Percentiles rank a stretch among this genome's conserved stretches.
Conservation (phyloP, 1,140 invertebrate species). For the Cepaea nemoralis region DNA sequence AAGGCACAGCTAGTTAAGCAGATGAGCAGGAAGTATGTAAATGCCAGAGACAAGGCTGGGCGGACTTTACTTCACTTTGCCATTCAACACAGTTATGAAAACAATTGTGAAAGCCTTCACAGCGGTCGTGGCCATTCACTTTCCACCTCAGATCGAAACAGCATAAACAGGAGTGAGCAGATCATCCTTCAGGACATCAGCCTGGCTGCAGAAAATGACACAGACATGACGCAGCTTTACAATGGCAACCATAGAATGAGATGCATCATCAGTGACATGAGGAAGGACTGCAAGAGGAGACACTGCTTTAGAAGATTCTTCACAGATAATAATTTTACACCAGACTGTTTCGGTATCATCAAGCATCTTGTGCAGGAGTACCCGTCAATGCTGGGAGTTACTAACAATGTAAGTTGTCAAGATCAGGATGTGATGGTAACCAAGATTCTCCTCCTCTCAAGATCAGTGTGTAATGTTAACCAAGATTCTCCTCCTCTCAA, state of each 20-base stretch:
- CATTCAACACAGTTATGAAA: slow-evolving; percentile 27
- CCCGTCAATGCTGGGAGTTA: slow-evolving; percentile 20
- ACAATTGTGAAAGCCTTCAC: neutral
- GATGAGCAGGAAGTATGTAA: slow-evolving; percentile 9
- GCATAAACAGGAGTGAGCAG: neutral
- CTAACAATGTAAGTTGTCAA: slow-evolving; percentile 33
- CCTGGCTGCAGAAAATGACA: neutral
- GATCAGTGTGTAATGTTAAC: too few species aligned
- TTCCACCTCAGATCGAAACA: neutral
- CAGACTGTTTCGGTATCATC: slow-evolving; percentile 27
- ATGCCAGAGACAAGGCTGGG: slow-evolving; percentile 29
- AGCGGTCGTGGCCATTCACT: neutral
- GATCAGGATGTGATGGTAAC: too few species aligned
- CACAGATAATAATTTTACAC: neutral
- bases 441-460: too few species aligned
- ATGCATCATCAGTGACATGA: neutral
- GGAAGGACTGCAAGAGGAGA: neutral
- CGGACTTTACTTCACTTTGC: slow-evolving; percentile 25
- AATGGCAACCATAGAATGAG: neutral
- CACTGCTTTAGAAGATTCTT: neutral
- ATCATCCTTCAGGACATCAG: slow-evolving; percentile 26
- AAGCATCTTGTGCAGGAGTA: slow-evolving; percentile 34
- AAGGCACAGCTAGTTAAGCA: slow-evolving; percentile 19
- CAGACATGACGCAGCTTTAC: slow-evolving; percentile 2
- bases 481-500: too few species aligned